phyloP scores from a whole-genome alignment of 2,797 vertebrate species.

The Phoxinus dragarum region DNA sequence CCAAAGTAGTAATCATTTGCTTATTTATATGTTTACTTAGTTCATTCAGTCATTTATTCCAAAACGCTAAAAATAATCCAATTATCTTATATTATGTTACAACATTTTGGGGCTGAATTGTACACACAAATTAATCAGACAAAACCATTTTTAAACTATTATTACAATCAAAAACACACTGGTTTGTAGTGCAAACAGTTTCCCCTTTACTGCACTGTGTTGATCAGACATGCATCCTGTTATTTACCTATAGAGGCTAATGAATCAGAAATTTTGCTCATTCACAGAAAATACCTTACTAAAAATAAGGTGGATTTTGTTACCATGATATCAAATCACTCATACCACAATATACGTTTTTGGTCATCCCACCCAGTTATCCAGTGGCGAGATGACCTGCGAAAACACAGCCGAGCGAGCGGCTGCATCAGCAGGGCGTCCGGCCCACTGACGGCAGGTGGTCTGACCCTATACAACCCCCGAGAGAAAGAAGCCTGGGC shows the following conservation, averaged over 20 bases:
- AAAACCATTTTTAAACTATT: background rate
- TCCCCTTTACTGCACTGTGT: background rate
- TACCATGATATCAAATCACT: background rate
- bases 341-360: background rate
- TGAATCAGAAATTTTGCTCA: background rate
- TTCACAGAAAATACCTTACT: background rate
- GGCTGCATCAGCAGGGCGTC: slow-evolving; percentile 37
- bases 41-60: background rate
- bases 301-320: background rate
- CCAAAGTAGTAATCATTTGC: too few relatives aligned
- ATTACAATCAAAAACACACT: background rate
- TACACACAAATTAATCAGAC: background rate
- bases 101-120: too few relatives aligned
- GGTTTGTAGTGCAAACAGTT: slow-evolving; percentile 16
- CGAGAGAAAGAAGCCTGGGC: slow-evolving; percentile 37
- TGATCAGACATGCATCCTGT: background rate
- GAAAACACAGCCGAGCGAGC: background rate
- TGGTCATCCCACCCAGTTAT: slow-evolving; percentile 38
- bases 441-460: slow-evolving; percentile 11
- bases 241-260: background rate
- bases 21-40: too few relatives aligned
- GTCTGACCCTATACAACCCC: slow-evolving; percentile 48
- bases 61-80: background rate
- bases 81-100: background rate
- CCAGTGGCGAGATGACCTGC: slow-evolving; percentile 33